A percentile compares a stretch with the other conserved stretches of the same genome.
Conservation (phyloP, 2,888 invertebrate genomes). For the Pyrgus malvae region DNA sequence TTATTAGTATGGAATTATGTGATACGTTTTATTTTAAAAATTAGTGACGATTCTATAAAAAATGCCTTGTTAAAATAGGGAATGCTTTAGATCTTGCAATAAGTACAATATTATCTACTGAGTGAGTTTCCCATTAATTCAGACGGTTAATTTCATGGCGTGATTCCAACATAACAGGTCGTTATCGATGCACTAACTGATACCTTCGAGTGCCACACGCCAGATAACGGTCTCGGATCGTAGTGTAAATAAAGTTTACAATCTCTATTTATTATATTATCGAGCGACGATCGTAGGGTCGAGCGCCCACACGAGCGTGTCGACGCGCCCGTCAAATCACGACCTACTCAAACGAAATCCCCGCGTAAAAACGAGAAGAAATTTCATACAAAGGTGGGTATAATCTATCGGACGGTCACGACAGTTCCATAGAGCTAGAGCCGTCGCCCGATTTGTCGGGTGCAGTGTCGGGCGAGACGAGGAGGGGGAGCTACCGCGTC, state of each 20-base stretch:
- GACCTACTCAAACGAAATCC: conserved; percentile 50
- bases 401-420: conserved; percentile 61
- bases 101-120: neutral
- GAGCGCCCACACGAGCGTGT: conserved; percentile 53
- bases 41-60: no score
- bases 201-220: conserved; percentile 51
- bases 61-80: no score
- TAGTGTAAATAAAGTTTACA: conserved; percentile 60
- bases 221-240: conserved; percentile 61
- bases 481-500: conserved; percentile 52
- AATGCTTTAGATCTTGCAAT: no score
- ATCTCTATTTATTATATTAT: conserved; percentile 60
- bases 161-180: conserved; percentile 40
- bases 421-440: conserved; percentile 49
- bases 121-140: neutral
- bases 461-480: conserved; percentile 45
- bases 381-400: conserved; percentile 59
- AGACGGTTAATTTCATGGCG: neutral
- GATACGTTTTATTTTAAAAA: no score
- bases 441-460: conserved; percentile 61
- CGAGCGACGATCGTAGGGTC: conserved; percentile 47
- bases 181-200: conserved; percentile 57
- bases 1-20: no score
- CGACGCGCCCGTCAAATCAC: conserved; percentile 54
- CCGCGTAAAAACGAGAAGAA: conserved; percentile 62